A percentile compares a stretch with the other conserved stretches of the same genome.
These are phyloP conservation scores for Corythucha ciliata DNA, from an alignment of 2,888 invertebrate genomes.

Conservation along the genomic window DNA sequence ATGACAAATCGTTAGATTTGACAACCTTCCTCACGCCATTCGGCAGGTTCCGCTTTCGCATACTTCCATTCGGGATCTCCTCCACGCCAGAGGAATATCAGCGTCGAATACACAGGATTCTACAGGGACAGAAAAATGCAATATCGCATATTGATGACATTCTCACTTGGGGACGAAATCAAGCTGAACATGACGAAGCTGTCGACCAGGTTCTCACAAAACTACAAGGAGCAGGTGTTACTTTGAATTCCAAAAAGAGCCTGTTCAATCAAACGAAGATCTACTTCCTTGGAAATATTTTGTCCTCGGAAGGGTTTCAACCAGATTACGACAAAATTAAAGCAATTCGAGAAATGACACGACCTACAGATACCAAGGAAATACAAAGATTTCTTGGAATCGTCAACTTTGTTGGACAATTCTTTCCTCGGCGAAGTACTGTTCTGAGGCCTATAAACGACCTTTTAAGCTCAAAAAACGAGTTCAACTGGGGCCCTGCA, in stretches of 20 bases:
- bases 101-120: slow-evolving; percentile 21
- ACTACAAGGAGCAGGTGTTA: slow-evolving; percentile 9
- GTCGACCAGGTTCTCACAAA: slow-evolving; percentile 10
- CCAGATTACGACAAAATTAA: slow-evolving; percentile 23
- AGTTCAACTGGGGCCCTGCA: slow-evolving; percentile 13
- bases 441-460: slow-evolving; percentile 16
- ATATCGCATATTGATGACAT: slow-evolving; percentile 26
- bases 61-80: slow-evolving; percentile 34
- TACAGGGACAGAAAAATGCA: slow-evolving; percentile 23
- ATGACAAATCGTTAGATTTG: slow-evolving; percentile 28
- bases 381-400: slow-evolving; percentile 25
- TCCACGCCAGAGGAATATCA: slow-evolving; percentile 30
- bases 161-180: slow-evolving; percentile 17
- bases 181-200: slow-evolving; percentile 18
- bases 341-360: slow-evolving; percentile 19
- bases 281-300: too few relatives aligned
- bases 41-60: slow-evolving; percentile 32
- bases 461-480: slow-evolving; percentile 18
- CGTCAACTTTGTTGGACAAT: slow-evolving; percentile 5
- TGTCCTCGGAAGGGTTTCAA: slow-evolving; percentile 28
- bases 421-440: slow-evolving; percentile 19
- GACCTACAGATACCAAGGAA: slow-evolving; percentile 19
- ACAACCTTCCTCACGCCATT: slow-evolving; percentile 34
- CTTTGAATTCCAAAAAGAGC: too few relatives aligned
- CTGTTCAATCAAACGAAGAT: too few relatives aligned